These are phyloP conservation scores for Ceratitis capitata DNA, from an alignment of 1,140 invertebrate genomes.

Conservation along the genomic window DNA sequence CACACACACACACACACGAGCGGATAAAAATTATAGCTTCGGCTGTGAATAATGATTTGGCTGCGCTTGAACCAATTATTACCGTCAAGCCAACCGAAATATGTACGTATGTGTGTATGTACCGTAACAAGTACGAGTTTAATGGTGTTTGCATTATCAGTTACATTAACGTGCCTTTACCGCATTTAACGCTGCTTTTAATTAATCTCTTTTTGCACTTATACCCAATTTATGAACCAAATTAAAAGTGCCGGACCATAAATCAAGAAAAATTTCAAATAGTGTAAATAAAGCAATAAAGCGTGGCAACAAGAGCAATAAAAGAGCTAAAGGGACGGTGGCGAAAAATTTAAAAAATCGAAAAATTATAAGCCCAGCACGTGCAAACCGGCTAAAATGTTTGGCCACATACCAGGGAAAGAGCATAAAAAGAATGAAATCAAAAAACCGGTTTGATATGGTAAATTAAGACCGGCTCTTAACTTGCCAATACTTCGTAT, in stretches of 20 bases:
- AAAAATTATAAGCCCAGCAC: neutral
- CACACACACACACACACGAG: neutral
- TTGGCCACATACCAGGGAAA: no score
- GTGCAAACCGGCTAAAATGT: neutral
- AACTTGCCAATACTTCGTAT: no score
- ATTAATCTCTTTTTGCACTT: neutral
- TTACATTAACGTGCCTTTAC: slow-evolving; percentile 8
- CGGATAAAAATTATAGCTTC: neutral
- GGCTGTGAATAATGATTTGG: neutral
- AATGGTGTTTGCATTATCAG: slow-evolving; percentile 20
- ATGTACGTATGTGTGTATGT: no score
- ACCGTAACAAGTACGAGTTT: neutral
- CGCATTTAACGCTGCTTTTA: neutral
- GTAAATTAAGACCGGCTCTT: no score
- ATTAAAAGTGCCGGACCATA: neutral
- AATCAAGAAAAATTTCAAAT: no score
- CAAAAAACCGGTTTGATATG: neutral
- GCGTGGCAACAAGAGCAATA: neutral
- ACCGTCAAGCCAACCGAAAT: no score
- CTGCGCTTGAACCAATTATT: neutral
- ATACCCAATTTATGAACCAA: neutral
- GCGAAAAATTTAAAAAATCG: neutral
- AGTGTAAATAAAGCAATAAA: neutral
- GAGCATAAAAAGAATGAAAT: no score
- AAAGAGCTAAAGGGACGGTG: no score